Base-by-base conservation (phyloP, 2,888 invertebrate genomes). In the Sinhomidia bicolor region DNA sequence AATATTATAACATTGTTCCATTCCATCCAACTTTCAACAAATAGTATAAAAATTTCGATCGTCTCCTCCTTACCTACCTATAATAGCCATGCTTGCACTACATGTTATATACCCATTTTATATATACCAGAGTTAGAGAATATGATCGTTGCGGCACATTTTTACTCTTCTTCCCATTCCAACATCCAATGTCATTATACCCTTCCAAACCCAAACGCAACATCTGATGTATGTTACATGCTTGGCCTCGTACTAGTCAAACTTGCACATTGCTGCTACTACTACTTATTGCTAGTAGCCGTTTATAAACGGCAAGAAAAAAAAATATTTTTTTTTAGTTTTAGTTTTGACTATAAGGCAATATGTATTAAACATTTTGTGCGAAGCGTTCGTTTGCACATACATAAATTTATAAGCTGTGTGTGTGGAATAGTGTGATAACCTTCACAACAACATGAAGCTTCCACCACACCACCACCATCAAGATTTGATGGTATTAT, bases 241-340 rank as follows among this genome's bases (percentile, higher is more conserved):
- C 20, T 78, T 83, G 85, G 85, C 85, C 85, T 78, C 85, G 85
- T 62, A 85, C 62, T 76, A 76, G 85, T 85, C 76, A 65, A 51
- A 65, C 32, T 57, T 26, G 7, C 65, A 36, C 32, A 74, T 20
- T 76, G 29, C 32, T 41, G 36, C 47, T 76, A 32, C 32, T 41
- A n/a, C n/a, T n/a, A 32, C 23, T 20, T 76, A 32, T 17, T 41
- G 36, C 47, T 76, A 32, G 17, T 41, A 78, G 26, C 20, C 23
- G 54, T 54, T 54, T 26, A n/a, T n/a, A 78, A 57, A 78, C 32
- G 26, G 32, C 23, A 47, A 76, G 41, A 41, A n/a, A 57, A 71
- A 74, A 20, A 71, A 74, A 17, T 68, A 68, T 74, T n/a, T 23
- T 7, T 44, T 74, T 7, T 36, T 36, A 36, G 36, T 36, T n/a